These are phyloP conservation scores for Galbula dea DNA, from an alignment of 2,113 vertebrate species.

Conservation along the genomic window DNA sequence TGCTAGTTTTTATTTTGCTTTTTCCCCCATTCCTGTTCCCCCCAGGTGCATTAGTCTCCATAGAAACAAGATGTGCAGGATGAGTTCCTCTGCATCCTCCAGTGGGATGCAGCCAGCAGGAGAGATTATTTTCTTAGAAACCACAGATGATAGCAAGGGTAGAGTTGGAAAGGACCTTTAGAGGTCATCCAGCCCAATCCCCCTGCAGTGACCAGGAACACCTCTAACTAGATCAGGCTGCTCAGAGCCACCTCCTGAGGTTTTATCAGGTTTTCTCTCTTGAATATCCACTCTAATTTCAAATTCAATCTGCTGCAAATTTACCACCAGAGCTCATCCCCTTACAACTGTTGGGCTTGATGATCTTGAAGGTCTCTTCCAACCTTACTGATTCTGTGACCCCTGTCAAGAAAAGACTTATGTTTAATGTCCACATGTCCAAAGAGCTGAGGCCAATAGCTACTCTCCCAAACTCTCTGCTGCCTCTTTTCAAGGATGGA, in stretches of 20 bases:
- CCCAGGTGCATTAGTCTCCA: conserved; percentile 24
- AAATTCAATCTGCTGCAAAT: not conserved
- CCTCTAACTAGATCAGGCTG: too few species aligned
- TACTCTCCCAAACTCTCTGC: not conserved
- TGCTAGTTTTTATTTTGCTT: not conserved
- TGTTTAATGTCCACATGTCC: not conserved
- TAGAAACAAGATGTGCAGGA: conserved; percentile 26
- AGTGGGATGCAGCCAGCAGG: not conserved
- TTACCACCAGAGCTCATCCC: not conserved
- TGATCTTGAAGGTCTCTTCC: too few species aligned
- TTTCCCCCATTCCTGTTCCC: not conserved
- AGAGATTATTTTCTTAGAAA: not conserved
- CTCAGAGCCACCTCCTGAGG: too few species aligned
- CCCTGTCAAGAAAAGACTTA: too few species aligned
- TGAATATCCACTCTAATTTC: not conserved
- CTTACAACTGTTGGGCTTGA: too few species aligned
- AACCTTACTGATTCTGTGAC: too few species aligned
- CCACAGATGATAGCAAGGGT: too few species aligned
- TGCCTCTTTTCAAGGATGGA: not conserved
- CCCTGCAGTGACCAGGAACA: too few species aligned
- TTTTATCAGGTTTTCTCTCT: not conserved
- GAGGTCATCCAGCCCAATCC: too few species aligned
- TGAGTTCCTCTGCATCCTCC: not conserved
- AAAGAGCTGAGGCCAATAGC: not conserved
- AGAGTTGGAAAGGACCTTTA: too few species aligned